Evolutionary conservation across 30 jellyfish, hydroid and myxozoan species (phyloP).

Genomic region (Hydractinia echinata): DNA sequence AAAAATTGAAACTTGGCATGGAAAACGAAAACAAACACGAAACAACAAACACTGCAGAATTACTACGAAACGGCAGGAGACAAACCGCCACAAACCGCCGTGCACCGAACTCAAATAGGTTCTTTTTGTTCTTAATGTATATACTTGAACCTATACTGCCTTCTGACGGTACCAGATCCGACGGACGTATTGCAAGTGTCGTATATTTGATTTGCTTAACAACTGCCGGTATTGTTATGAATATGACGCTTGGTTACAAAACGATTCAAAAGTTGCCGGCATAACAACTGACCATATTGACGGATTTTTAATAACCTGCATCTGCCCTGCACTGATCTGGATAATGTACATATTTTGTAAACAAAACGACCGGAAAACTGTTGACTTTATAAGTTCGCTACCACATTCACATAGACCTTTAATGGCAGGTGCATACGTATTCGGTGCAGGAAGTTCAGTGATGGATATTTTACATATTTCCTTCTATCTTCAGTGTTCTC

Average conservation of each 20-base stretch:
- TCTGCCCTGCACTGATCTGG: constrained; percentile 90
- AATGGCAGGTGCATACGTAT: constrained; percentile 95
- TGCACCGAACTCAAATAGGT: constrained; percentile 27
- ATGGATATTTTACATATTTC: constrained; percentile 82
- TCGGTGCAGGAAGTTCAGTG: constrained; percentile 96
- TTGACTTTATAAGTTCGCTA: constrained; percentile 82
- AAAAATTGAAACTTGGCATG: constrained; percentile 25
- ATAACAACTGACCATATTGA: constrained; percentile 92
- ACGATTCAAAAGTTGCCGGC: constrained; percentile 65
- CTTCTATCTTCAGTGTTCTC: constrained; percentile 70
- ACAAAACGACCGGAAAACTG: constrained; percentile 89
- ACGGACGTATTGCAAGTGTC: constrained; percentile 91
- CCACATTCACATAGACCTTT: constrained; percentile 91
- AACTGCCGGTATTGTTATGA: constrained; percentile 96
- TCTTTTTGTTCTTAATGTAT: constrained; percentile 53
- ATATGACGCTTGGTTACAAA: constrained; percentile 86
- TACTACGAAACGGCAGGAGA: background rate
- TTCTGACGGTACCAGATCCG: constrained; percentile 88
- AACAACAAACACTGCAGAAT: constrained; percentile 5
- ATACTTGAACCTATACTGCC: constrained; percentile 89
- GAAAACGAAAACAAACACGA: constrained; percentile 25
- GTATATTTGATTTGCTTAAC: constrained; percentile 85
- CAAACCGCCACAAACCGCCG: constrained; percentile 17
- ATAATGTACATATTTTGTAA: constrained; percentile 78
- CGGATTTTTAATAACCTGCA: constrained; percentile 94